These are phyloP conservation scores for Orgyia antiqua DNA, from an alignment of 2,888 invertebrate genomes.

Conservation along the genomic window DNA sequence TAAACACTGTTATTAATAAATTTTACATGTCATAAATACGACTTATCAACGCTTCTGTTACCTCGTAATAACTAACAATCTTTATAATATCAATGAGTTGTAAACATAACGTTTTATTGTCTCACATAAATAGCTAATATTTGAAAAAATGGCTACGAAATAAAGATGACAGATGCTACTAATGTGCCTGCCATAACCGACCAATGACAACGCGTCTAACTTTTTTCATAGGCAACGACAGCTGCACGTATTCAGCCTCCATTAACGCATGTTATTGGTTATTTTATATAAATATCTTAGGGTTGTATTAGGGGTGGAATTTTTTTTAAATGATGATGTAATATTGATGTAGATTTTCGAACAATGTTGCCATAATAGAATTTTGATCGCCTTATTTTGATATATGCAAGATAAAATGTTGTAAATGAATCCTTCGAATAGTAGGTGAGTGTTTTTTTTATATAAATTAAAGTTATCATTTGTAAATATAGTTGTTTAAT, in stretches of 20 bases:
- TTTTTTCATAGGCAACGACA: slow-evolving; percentile 58
- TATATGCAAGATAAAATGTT: slow-evolving; percentile 27
- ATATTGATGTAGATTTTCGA: slow-evolving; percentile 24
- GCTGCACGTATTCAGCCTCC: slow-evolving; percentile 53
- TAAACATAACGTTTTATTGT: slow-evolving; percentile 24
- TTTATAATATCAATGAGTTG: slow-evolving; percentile 1
- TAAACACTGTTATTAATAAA: no score
- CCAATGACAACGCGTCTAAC: slow-evolving; percentile 48
- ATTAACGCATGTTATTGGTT: slow-evolving; percentile 65
- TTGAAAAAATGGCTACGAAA: slow-evolving; percentile 38
- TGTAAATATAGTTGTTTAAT: no score
- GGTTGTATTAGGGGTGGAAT: slow-evolving; percentile 16
- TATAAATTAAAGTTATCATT: no score
- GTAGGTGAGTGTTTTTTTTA: no score
- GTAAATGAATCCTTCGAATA: no score
- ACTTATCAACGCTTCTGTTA: not conserved
- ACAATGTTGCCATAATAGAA: slow-evolving; percentile 34
- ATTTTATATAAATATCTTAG: slow-evolving; percentile 53
- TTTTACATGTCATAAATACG: slow-evolving; percentile 1
- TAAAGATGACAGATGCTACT: slow-evolving; percentile 60
- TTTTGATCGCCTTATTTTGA: slow-evolving; percentile 34
- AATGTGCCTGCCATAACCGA: slow-evolving; percentile 57
- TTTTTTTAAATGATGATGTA: slow-evolving; percentile 39
- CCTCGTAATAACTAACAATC: slow-evolving; percentile 12
- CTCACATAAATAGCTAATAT: slow-evolving; percentile 25